Base-by-base conservation (phyloP, 2,797 vertebrate genomes). In the Tinamus major region DNA sequence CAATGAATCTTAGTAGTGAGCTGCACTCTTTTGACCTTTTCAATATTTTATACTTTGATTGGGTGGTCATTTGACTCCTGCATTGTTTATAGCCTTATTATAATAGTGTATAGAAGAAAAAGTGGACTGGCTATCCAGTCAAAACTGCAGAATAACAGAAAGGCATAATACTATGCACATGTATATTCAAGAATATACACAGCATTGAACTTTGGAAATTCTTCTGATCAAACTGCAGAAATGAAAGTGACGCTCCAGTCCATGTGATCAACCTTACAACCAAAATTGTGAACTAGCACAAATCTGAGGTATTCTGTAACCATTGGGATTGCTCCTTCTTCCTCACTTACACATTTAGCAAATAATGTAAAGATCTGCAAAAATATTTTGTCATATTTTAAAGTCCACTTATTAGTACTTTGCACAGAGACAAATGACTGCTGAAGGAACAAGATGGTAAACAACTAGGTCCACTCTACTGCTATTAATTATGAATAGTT, bases 21-120 rank as follows among this genome's bases (percentile, higher is more conserved):
- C 63, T 87, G 70, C 67, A 91, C 90, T 88, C 63, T 88, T 96
- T 92, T 94, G 94, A 96, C 94, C 96, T 95, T 94, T 95, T 93
- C 85, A 93, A 93, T 96, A 94, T 95, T 97, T 96, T 88, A 93
- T 91, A 84, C 31, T 91, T 95, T 93, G 85, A 94, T 92, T 95
- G 92, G 64, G 49, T 96, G 92, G 87, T 89, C 92, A 94, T 68
- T 96, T 92, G 69, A 85, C 44, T 96, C 24, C 67, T 91, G 65
- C 37, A 80, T 94, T 96, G 95, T 94, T 96, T 96, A 92, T 88
- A 74, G 64, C 56, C 67, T 87, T 87, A 90, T 70, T 85, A 92
- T 33, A 70, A 46, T 37, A 81, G 27, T 13, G 51, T 67, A 62
- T 10, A 37, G 56, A 78, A 82, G 31, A 70, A 92, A 71, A 92